Percentiles rank a stretch among this genome's conserved stretches.
Evolutionary conservation across 2,888 invertebrate genomes (phyloP).

Genomic region (Tineola bisselliella): DNA sequence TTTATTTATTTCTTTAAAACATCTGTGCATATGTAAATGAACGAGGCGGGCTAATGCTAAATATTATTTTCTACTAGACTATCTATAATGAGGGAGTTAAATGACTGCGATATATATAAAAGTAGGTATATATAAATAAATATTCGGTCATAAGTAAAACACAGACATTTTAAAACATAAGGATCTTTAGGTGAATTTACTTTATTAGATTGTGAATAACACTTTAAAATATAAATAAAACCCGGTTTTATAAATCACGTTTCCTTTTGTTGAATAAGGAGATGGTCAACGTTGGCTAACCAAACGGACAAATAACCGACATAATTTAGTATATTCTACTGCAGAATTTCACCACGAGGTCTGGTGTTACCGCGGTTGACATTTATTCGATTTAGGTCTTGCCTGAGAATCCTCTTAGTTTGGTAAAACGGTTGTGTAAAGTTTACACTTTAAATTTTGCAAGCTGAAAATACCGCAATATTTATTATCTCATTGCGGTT

Average conservation of each 20-base stretch:
- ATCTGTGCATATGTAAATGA: no score
- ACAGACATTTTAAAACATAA: no score
- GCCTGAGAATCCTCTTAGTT: constrained; percentile 27
- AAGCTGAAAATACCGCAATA: constrained; percentile 5
- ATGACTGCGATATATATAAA: no score
- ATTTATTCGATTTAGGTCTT: constrained; percentile 54
- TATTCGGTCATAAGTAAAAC: no score
- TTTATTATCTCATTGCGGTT: not conserved
- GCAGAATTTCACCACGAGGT: constrained; percentile 1
- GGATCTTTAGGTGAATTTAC: no score
- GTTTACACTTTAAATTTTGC: constrained; percentile 37
- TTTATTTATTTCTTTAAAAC: no score
- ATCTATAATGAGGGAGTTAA: no score
- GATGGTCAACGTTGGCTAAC: constrained; percentile 18
- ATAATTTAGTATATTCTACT: constrained; percentile 37
- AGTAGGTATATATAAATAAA: no score
- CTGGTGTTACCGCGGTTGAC: constrained; percentile 38
- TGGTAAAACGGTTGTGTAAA: constrained; percentile 40
- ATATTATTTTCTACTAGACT: no score
- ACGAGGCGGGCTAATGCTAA: no score
- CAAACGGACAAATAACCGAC: constrained; percentile 30
- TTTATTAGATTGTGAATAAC: no score
- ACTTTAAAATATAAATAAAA: not conserved
- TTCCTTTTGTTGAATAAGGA: not conserved
- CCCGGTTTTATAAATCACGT: not conserved